Evolutionary conservation across 1,140 invertebrate species (phyloP), one percentile per base, ranked within the genome.

Genomic region (Stenopsyche tienmushanensis): DNA sequence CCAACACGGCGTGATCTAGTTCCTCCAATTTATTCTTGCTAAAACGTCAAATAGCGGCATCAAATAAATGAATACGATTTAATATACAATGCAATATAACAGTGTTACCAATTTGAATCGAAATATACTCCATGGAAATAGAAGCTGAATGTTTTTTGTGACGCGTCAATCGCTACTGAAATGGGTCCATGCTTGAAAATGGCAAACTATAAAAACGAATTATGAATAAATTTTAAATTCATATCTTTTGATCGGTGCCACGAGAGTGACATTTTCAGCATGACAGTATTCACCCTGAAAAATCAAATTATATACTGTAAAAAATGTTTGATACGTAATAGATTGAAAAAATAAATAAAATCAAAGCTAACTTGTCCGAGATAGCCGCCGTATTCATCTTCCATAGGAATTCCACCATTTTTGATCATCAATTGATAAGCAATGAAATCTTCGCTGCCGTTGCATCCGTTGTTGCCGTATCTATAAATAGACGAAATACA

Each of bases 401-500:
- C 93, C 13, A 90, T 88, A 5, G 95, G 92, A 29, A 97, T 83
- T 55, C 95, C 90, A 17, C 92, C 93, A 72, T 91, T 88, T 76
- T 94, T 91, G 83, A 93, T 87, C 72, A 98, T 95, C 89, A 91
- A 98, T 67, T 93, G 83, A 74, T 97, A 97, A 0, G 93, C 86
- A 62, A 93, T 82, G 76, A 92, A 97, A 78, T 94, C 91, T 82
- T 97, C 93, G 49, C 96, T 96, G 20, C 96, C 96, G 81, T 98
- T 95, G 78, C 96, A 98, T 1, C 93, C 96, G 80, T 98, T 97
- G 78, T 98, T 97, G 17, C 94, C 92, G 76, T 85, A 92, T 65
- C 83, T 84, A 53, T 21, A 3, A 2, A 50, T 63, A 63, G 20
- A 15, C 13, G 34, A 65, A 39, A 15, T n/a, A 25, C 21, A 20